Evolutionary conservation across 2,113 vertebrate species (phyloP).

Genomic region (Daboia siamensis): DNA sequence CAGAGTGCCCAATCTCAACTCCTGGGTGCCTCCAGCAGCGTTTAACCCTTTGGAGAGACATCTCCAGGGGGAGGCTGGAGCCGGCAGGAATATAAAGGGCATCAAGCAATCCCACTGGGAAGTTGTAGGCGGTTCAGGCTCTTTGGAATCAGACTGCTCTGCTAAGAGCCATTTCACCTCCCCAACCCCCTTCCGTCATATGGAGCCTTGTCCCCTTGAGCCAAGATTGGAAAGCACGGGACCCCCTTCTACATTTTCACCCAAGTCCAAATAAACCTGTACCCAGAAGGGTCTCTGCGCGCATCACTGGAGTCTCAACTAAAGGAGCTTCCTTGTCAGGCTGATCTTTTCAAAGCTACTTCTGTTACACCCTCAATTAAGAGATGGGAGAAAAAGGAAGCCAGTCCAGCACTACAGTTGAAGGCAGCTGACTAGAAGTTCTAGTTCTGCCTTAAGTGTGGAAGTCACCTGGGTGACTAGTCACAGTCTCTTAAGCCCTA

Average conservation of each 20-base stretch:
- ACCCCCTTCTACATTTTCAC: not conserved
- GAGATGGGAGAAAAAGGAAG: not conserved
- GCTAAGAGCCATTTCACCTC: not conserved
- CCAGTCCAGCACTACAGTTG: not conserved
- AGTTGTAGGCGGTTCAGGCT: not conserved
- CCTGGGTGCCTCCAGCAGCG: not conserved
- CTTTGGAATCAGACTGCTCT: not conserved
- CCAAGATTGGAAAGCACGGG: too few relatives aligned
- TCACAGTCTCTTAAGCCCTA: not conserved
- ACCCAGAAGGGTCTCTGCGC: too few relatives aligned
- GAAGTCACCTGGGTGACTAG: not conserved
- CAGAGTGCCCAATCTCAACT: not conserved
- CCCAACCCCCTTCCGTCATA: not conserved
- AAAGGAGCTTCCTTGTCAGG: not conserved
- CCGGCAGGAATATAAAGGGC: not conserved
- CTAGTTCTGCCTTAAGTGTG: not conserved
- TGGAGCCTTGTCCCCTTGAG: not conserved
- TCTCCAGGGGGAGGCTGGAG: not conserved
- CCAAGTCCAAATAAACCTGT: not conserved
- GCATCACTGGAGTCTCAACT: not conserved
- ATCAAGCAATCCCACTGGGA: not conserved
- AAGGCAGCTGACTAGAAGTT: not conserved
- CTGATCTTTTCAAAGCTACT: not conserved
- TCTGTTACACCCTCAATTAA: not conserved
- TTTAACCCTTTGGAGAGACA: not conserved